Base-by-base conservation (phyloP, 2,113 vertebrate genomes). In the Miniopterus natalensis region DNA sequence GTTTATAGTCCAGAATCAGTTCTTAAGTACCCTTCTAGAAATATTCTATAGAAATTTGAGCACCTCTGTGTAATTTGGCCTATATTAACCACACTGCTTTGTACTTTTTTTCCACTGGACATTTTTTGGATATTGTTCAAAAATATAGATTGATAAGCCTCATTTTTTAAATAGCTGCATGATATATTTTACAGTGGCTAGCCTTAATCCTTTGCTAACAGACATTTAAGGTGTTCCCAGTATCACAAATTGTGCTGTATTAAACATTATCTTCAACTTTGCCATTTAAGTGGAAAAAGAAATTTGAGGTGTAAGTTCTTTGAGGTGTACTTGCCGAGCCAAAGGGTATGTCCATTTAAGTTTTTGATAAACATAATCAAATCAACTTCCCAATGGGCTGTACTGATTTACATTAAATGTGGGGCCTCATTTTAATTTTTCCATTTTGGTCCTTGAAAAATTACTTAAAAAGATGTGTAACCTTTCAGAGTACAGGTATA, bases 231-330 rank as follows among this genome's bases (percentile, higher is more conserved):
- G 40, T 59, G 15, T 65, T 86, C 71, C 59, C 21, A 17, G 29
- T 63, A 79, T 79, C 79, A 71, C 53, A 55, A 31, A 85, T 53
- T 79, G 71, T 89, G 86, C 36, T 42, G 47, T 42, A 73, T 42
- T 49, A 31, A 93, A 93, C 31, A 63, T 70, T 84, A 40, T 5
- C 57, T 80, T 93, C 42, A 66, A n/a, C 74, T 73, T 96, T 80
- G 45, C 25, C 18, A 25, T 6, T 13, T 10, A 93, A 20, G 4
- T 70, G 61, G 63, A 49, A 61, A 77, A 78, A 59, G 40, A 85
- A 79, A 29, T 12, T 71, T 42, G 63, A 57, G 42, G 42, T 55
- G 14, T 80, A 85, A 55, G 49, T 66, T 65, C 55, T 70, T 85
- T 57, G 66, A 92, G 51, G 18, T 71, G 1, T 84, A 31, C 57